Conservation (phyloP, 2,797 vertebrate species). For the Cyclopterus lumpus region DNA sequence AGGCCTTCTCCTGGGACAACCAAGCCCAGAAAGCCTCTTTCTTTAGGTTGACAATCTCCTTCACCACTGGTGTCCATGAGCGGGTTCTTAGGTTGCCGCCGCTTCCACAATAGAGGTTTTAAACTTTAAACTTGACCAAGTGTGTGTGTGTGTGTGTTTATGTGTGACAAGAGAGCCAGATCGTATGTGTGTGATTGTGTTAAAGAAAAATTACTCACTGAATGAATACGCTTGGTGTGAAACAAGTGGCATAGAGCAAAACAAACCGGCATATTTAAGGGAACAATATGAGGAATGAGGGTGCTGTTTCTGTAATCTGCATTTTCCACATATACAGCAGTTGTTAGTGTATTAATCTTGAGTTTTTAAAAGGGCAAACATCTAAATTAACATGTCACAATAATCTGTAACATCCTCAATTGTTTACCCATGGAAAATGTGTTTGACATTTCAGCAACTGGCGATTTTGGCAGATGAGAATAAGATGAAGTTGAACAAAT, state of each 20-base stretch:
- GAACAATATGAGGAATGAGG: constrained; percentile 1
- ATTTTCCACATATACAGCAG: background rate
- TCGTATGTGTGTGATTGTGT: constrained; percentile 6
- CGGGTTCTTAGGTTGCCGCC: too few species aligned
- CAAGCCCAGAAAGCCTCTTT: too few species aligned
- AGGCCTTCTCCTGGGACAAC: too few species aligned
- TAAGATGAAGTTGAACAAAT: background rate
- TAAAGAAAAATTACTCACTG: constrained; percentile 9
- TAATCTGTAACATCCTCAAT: background rate
- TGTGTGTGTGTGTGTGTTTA: too few species aligned
- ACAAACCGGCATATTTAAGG: constrained; percentile 19
- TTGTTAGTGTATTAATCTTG: background rate
- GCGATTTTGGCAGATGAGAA: constrained; percentile 15
- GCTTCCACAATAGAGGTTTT: too few species aligned
- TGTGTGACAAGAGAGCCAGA: too few species aligned
- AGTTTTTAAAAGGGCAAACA: constrained; percentile 27
- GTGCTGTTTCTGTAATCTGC: background rate
- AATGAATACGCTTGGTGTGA: constrained; percentile 1
- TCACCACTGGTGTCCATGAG: too few species aligned
- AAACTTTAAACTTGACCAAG: too few species aligned
- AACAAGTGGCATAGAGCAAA: constrained; percentile 9
- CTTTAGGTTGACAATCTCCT: too few species aligned
- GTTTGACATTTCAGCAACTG: constrained; percentile 40
- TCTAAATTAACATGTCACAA: constrained; percentile 14
- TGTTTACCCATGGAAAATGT: constrained; percentile 29